phyloP scores from a whole-genome alignment of 2,113 vertebrate species.

The Psettodes erumei region DNA sequence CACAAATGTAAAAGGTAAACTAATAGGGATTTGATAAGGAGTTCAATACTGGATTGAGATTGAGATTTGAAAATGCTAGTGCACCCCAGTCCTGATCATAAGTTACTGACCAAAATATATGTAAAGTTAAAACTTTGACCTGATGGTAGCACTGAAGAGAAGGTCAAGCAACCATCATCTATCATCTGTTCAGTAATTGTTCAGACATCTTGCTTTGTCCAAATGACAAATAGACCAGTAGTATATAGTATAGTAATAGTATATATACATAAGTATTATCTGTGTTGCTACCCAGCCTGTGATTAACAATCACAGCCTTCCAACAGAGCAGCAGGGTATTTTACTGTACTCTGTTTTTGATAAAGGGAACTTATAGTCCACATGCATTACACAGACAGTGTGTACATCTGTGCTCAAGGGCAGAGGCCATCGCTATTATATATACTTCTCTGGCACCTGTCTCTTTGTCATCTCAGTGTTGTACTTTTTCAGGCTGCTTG shows the following conservation, averaged over 20 bases:
- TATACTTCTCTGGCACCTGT: constrained; percentile 33
- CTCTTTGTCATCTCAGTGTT: constrained; percentile 33
- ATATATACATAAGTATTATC: no score
- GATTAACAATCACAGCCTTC: background rate
- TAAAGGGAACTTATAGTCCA: background rate
- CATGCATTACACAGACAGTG: background rate
- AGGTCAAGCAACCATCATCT: background rate
- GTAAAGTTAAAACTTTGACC: background rate
- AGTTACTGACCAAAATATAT: background rate
- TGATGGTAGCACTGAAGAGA: background rate
- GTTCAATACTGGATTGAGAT: background rate
- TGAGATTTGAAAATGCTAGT: background rate
- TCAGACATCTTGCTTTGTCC: background rate
- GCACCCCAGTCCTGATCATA: background rate
- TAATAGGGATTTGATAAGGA: no score
- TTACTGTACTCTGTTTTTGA: constrained; percentile 6
- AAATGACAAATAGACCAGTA: background rate
- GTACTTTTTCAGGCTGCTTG: constrained; percentile 22
- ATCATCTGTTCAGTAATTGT: background rate
- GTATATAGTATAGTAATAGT: no score
- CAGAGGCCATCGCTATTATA: constrained; percentile 11
- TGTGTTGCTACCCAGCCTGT: background rate
- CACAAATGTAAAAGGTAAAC: no score
- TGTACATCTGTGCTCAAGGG: constrained; percentile 25
- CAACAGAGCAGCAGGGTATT: background rate